Conservation (phyloP, 2,113 vertebrate genomes). For the Tiliqua scincoides region DNA sequence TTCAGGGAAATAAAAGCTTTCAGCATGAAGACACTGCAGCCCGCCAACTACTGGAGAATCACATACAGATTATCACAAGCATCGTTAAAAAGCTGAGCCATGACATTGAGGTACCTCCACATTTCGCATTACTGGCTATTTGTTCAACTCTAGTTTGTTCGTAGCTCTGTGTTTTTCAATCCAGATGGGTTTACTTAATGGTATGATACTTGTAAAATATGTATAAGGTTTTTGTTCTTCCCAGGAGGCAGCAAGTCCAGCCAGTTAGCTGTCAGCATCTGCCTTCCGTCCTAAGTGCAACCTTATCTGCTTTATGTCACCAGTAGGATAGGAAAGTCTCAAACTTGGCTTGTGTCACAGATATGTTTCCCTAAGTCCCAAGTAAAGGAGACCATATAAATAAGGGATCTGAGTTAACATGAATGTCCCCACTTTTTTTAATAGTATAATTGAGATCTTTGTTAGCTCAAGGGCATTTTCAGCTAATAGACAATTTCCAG, state of each 20-base stretch:
- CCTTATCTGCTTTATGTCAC: too few relatives aligned
- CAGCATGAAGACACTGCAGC: slow-evolving; percentile 72
- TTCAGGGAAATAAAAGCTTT: slow-evolving; percentile 69
- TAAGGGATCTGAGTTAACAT: too few relatives aligned
- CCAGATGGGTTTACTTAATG: not conserved
- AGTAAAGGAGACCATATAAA: not conserved
- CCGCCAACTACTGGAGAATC: slow-evolving; percentile 80
- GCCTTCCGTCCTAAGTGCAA: not conserved
- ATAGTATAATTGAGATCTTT: too few relatives aligned
- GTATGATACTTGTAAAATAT: not conserved
- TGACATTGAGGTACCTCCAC: slow-evolving; percentile 77
- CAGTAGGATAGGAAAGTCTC: not conserved
- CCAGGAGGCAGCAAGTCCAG: slow-evolving; percentile 10
- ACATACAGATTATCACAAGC: slow-evolving; percentile 81
- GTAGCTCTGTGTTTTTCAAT: slow-evolving; percentile 9
- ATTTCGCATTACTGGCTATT: not conserved
- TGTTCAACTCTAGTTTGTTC: not conserved
- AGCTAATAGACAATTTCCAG: too few relatives aligned
- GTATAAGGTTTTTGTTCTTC: not conserved
- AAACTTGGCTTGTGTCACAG: not conserved
- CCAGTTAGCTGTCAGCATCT: slow-evolving; percentile 17
- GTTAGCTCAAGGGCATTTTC: not conserved
- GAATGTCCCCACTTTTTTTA: too few relatives aligned
- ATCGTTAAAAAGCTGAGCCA: slow-evolving; percentile 84
- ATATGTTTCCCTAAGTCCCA: not conserved